A percentile compares a stretch with the other conserved stretches of the same genome.
These are phyloP conservation scores for Eulithis testata DNA, from an alignment of 2,888 invertebrate genomes.

Conservation along the genomic window DNA sequence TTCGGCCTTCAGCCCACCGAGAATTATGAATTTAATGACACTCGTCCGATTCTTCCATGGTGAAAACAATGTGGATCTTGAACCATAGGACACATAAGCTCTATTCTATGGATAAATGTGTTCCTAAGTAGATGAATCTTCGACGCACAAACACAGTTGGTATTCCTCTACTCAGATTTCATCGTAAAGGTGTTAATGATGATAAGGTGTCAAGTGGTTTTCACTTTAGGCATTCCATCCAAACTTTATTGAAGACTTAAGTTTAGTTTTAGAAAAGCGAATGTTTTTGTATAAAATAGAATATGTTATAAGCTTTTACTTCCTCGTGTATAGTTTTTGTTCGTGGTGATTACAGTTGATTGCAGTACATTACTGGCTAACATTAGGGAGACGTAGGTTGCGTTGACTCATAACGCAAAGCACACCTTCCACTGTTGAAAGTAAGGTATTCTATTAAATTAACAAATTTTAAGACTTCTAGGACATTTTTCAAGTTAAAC, in stretches of 20 bases:
- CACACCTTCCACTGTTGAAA: neutral
- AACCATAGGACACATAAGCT: conserved; percentile 70
- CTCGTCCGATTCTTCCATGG: conserved; percentile 77
- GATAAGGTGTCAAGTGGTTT: conserved; percentile 8
- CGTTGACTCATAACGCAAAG: neutral
- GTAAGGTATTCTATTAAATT: neutral
- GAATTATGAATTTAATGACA: conserved; percentile 84
- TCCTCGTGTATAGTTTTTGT: conserved; percentile 28
- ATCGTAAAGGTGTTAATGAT: conserved; percentile 18
- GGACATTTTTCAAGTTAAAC: too few species aligned
- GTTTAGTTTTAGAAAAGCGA: neutral
- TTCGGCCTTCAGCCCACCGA: conserved; percentile 82
- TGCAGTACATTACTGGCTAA: conserved; percentile 16
- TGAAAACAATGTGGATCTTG: conserved; percentile 79
- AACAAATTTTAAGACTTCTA: too few species aligned
- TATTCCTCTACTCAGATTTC: conserved; percentile 15
- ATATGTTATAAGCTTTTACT: conserved; percentile 17
- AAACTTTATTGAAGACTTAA: neutral
- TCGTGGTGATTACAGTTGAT: conserved; percentile 24
- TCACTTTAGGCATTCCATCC: conserved; percentile 6
- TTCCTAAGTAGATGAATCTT: conserved; percentile 16
- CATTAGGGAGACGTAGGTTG: too few species aligned
- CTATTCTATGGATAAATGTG: conserved; percentile 34
- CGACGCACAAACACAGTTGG: conserved; percentile 12
- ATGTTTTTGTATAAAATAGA: conserved; percentile 10